These are phyloP conservation scores for Nesometra sesokonis DNA, from an alignment of 35 echinoderm and acorn worm genomes.

Conservation along the genomic window DNA sequence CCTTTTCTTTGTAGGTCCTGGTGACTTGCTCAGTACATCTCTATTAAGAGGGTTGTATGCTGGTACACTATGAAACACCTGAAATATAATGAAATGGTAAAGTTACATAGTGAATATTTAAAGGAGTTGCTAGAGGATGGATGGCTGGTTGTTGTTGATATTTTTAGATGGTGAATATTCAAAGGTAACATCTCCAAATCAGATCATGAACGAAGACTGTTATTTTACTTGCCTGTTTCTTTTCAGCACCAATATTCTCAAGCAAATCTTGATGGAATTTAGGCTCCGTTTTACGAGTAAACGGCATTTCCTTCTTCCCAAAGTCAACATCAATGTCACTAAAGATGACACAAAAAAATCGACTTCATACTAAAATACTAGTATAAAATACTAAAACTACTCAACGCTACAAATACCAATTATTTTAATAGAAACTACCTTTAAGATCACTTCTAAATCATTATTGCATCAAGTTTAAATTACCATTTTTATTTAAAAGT, in stretches of 20 bases:
- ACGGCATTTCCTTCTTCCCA: slow-evolving; percentile 86
- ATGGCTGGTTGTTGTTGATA: too few species aligned
- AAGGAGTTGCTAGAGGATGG: too few species aligned
- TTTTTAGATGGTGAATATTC: too few species aligned
- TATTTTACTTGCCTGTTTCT: slow-evolving; percentile 29
- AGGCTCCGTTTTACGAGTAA: slow-evolving; percentile 52
- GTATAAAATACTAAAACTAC: background rate
- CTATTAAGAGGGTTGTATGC: slow-evolving; percentile 85
- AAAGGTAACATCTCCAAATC: too few species aligned
- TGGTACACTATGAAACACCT: slow-evolving; percentile 48
- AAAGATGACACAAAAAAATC: background rate
- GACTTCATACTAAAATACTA: background rate
- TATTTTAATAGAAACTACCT: too few species aligned
- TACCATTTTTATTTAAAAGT: too few species aligned
- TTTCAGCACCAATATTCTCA: slow-evolving; percentile 30
- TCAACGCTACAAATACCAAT: too few species aligned
- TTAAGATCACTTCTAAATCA: too few species aligned
- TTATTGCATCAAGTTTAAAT: too few species aligned
- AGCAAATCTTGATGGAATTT: slow-evolving; percentile 59
- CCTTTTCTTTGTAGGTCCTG: slow-evolving; percentile 53
- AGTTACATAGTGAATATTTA: too few species aligned
- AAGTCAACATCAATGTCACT: slow-evolving; percentile 69
- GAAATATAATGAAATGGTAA: background rate
- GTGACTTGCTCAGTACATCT: slow-evolving; percentile 11
- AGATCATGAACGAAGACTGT: too few species aligned